Conservation (phyloP, 2,797 vertebrate species). For the Glossophaga mutica region DNA sequence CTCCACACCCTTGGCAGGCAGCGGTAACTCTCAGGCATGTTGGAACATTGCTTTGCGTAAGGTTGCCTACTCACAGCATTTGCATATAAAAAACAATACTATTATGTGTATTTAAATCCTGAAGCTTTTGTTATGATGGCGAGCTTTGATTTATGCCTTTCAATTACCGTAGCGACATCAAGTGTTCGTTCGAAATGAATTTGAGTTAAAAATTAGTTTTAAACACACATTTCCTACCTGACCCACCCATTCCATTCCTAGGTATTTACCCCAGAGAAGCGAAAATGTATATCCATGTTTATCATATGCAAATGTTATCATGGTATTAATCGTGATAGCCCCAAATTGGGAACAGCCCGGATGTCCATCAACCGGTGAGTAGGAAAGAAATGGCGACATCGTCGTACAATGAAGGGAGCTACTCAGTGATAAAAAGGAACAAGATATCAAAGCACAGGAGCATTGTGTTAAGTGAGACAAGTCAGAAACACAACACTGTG, state of each 20-base stretch:
- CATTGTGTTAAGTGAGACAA: neutral
- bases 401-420: neutral
- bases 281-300: neutral
- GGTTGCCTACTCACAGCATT: neutral
- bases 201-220: neutral
- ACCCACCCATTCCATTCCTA: neutral
- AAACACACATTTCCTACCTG: neutral
- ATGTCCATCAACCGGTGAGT: accelerated
- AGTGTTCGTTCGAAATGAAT: neutral
- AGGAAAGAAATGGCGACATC: neutral
- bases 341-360: neutral
- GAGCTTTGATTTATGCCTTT: neutral
- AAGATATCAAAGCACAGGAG: neutral
- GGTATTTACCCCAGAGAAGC: neutral
- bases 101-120: neutral
- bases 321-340: neutral
- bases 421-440: neutral
- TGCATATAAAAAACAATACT: neutral
- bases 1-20: neutral
- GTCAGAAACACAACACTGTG: neutral
- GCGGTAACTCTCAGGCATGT: neutral
- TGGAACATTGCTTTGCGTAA: neutral
- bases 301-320: neutral
- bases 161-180: neutral
- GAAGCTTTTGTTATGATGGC: neutral